phyloP scores from a whole-genome alignment of 2,113 vertebrate species.

The Halcyon malimbica region DNA sequence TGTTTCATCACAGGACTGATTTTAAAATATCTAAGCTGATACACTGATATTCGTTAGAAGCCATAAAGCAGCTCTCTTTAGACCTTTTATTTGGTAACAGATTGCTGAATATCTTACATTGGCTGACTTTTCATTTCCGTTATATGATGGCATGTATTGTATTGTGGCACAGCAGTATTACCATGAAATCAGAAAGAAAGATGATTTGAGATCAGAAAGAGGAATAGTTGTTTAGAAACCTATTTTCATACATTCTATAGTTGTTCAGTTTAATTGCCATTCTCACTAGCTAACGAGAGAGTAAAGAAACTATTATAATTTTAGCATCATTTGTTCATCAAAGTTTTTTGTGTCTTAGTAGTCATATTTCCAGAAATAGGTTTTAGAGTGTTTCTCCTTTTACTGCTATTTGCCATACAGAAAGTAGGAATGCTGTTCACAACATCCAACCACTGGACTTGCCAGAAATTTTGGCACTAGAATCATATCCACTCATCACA shows the following conservation, averaged over 20 bases:
- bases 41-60: neutral
- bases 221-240: neutral
- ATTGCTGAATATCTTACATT: neutral
- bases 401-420: neutral
- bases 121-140: neutral
- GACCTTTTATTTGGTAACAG: neutral
- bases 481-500: neutral
- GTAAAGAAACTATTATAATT: neutral
- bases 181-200: neutral
- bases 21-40: neutral
- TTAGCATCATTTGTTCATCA: neutral
- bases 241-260: neutral
- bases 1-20: neutral
- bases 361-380: neutral
- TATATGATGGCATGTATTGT: neutral
- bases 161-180: neutral
- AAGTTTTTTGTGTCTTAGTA: neutral
- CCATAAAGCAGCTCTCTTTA: neutral
- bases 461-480: neutral
- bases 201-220: neutral
- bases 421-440: neutral
- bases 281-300: neutral
- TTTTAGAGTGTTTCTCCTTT: neutral
- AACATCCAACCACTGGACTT: neutral
- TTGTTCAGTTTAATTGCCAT: neutral